Conservation (phyloP, 2,888 invertebrate species). For the Pseudanteris insignis region DNA sequence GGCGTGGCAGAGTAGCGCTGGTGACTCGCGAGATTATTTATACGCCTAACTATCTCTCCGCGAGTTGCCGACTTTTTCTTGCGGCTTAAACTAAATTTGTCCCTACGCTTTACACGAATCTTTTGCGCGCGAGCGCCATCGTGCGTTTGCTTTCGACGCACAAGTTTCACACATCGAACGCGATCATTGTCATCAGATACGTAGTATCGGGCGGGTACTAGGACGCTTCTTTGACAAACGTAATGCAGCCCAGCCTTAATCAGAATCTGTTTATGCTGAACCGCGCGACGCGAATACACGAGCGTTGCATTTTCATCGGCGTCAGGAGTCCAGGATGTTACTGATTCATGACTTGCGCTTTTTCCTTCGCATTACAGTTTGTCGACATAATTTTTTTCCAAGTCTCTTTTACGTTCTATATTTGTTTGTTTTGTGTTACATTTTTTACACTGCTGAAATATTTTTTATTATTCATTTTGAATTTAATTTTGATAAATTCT, state of each 20-base stretch:
- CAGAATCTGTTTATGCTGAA: too few relatives aligned
- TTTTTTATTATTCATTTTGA: too few relatives aligned
- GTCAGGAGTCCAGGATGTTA: constrained; percentile 2
- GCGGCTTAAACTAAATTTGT: constrained; percentile 37
- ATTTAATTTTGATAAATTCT: too few relatives aligned
- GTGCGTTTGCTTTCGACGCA: constrained; percentile 15
- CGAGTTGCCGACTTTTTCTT: constrained; percentile 39
- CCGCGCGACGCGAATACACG: too few relatives aligned
- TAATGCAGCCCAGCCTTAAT: too few relatives aligned
- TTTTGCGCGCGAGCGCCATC: constrained; percentile 1
- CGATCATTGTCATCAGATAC: constrained; percentile 29
- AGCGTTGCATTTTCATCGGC: constrained; percentile 10
- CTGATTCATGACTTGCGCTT: constrained; percentile 9
- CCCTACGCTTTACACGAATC: too few relatives aligned
- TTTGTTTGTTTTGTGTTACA: too few relatives aligned
- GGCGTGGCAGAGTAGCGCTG: constrained; percentile 5
- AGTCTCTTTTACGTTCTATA: too few relatives aligned
- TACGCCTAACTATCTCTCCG: constrained; percentile 35
- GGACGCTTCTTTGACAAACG: too few relatives aligned
- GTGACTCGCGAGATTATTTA: constrained; percentile 45
- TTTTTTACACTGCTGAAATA: too few relatives aligned
- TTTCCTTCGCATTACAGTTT: constrained; percentile 3
- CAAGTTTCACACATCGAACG: constrained; percentile 16
- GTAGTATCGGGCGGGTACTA: too few relatives aligned
- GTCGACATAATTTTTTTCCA: too few relatives aligned